phyloP scores from a whole-genome alignment of 2,888 invertebrate genomes.

The Latrodectus hesperus region DNA sequence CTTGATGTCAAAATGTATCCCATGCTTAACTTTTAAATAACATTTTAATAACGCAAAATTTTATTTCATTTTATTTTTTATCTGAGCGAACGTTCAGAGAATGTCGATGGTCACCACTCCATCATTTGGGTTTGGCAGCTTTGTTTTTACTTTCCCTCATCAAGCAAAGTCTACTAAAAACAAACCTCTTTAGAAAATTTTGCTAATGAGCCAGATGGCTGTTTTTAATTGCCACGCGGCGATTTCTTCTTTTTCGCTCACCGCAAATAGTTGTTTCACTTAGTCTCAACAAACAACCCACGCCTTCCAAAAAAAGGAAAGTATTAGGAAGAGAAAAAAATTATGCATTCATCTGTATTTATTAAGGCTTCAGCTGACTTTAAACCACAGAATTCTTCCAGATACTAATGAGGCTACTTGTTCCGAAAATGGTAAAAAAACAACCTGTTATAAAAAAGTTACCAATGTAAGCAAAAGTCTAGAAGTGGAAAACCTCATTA shows the following conservation, averaged over 20 bases:
- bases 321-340: neutral
- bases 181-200: constrained; percentile 10
- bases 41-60: too few species aligned
- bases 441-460: neutral
- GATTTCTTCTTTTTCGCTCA: constrained; percentile 25
- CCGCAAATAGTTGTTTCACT: constrained; percentile 33
- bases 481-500: constrained; percentile 24
- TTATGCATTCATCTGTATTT: constrained; percentile 51
- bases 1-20: too few species aligned
- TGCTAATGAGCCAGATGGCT: constrained; percentile 47
- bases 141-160: constrained; percentile 9
- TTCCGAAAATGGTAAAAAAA: neutral
- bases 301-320: neutral
- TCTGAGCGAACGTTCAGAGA: too few species aligned
- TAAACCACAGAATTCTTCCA: constrained; percentile 15
- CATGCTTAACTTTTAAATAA: too few species aligned
- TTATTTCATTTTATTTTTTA: too few species aligned
- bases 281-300: constrained; percentile 28
- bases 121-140: constrained; percentile 32
- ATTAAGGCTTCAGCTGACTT: constrained; percentile 36
- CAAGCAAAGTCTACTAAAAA: constrained; percentile 25
- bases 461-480: constrained; percentile 6
- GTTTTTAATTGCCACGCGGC: constrained; percentile 33
- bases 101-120: neutral
- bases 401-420: constrained; percentile 49